Percentiles rank a stretch among this genome's conserved stretches.
Evolutionary conservation across 2,888 invertebrate genomes (phyloP).

Genomic region (Diachrysia chrysitis): DNA sequence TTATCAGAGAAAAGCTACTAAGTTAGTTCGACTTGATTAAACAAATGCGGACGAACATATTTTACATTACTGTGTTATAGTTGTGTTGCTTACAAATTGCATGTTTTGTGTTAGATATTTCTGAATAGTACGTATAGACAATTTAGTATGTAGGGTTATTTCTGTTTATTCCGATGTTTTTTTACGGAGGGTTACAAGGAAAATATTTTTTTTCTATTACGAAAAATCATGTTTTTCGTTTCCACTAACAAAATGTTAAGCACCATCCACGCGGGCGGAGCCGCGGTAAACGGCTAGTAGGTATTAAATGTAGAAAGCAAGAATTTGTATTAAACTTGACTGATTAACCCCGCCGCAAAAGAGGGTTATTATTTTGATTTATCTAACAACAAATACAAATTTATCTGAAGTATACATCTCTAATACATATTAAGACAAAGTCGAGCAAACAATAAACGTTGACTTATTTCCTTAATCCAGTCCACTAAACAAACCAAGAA

Average conservation of each 20-base stretch:
- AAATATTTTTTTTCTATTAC: background rate
- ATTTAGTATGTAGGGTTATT: constrained; percentile 26
- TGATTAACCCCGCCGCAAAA: too few species aligned
- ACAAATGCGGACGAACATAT: constrained; percentile 14
- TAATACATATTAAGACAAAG: background rate
- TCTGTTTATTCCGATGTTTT: too few species aligned
- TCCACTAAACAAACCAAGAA: background rate
- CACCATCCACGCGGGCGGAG: too few species aligned
- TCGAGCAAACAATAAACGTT: background rate
- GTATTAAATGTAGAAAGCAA: too few species aligned
- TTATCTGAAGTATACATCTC: background rate
- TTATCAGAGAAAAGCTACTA: background rate
- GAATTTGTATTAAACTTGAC: too few species aligned
- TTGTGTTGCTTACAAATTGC: constrained; percentile 39
- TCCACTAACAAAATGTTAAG: background rate
- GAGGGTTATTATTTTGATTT: too few species aligned
- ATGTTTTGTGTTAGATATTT: constrained; percentile 18
- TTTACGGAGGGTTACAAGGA: background rate
- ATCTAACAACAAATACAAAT: too few species aligned
- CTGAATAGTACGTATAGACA: constrained; percentile 8
- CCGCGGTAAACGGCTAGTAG: too few species aligned
- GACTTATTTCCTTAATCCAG: background rate
- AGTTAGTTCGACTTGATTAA: background rate
- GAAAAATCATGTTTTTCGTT: background rate
- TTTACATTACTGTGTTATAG: background rate